Base-by-base conservation (phyloP, 2,113 vertebrate genomes). In the Dendropsophus ebraccatus region DNA sequence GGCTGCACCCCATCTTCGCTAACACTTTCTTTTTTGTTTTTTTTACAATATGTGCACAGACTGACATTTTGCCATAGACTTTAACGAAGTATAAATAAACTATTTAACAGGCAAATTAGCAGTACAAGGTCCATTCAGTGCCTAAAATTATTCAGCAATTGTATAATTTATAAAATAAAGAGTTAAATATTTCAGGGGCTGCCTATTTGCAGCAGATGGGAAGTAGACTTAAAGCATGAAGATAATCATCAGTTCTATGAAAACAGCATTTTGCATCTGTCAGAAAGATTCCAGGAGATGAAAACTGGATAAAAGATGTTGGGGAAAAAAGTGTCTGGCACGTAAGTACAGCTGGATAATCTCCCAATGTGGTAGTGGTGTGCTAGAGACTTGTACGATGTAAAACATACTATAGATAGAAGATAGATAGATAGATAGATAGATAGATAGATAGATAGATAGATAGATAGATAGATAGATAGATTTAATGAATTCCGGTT, bases 181-280 rank as follows among this genome's bases (percentile, higher is more conserved):
- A 81, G 78, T 81, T 81, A 81, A 81, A 45, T 62, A 11, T n/a
- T 47, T 19, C 54, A 47, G 7, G 25, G 56, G 58, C 37, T 81
- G 35, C 56, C 12, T 81, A 23, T 62, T 62, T 28, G 58, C 13
- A 45, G 56, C 78, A 81, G 56, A 81, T 81, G 56, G 78, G 23
- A 65, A 65, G n/a, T 65, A 81, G 14, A 45, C 5, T 65, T 60
- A 65, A 81, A 81, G 78, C 78, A 45, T 81, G 78, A 45, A 80
- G 23, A 45, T n/a, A 41, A 60, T 80, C 77, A 80, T 23, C 77
- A 60, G 54, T 80, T 80, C 77, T 58, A 80, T 81, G 78, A 81
- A 65, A 81, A 81, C 78, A 81, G 78, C 58, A 37, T 45, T 62
- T 81, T 62, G 78, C 78, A 81, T 81, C 78, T 81, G 78, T 81